These are phyloP conservation scores for Anseranas semipalmata DNA, from an alignment of 2,113 vertebrate species.

Conservation along the genomic window DNA sequence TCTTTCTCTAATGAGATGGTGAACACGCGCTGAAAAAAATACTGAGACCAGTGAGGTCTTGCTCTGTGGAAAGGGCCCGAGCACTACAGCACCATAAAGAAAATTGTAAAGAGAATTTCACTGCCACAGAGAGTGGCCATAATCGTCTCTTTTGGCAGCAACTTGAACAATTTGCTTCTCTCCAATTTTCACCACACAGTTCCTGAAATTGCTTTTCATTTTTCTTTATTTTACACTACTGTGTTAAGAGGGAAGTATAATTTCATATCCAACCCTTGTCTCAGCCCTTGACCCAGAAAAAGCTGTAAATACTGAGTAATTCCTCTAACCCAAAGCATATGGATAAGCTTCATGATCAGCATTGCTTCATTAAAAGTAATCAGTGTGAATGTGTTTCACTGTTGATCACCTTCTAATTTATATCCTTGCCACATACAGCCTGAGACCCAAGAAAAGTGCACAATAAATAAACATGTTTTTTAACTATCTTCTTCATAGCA, in stretches of 20 bases:
- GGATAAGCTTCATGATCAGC: not conserved
- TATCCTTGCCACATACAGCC: not conserved
- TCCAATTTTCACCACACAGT: not conserved
- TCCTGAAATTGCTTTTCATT: conserved; percentile 34
- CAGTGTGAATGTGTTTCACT: not conserved
- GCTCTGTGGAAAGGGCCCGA: not conserved
- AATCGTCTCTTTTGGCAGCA: not conserved
- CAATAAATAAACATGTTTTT: not conserved
- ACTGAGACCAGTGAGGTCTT: not conserved
- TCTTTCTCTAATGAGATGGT: not conserved
- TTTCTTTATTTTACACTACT: not conserved
- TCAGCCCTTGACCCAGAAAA: conserved; percentile 14
- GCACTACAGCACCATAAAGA: not conserved
- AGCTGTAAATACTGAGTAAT: conserved; percentile 10
- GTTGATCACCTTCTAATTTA: not conserved
- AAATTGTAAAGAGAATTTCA: not conserved
- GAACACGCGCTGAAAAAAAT: not conserved
- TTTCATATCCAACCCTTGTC: conserved; percentile 1
- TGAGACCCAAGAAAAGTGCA: not conserved
- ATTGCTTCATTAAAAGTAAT: not conserved
- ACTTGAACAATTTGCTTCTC: not conserved
- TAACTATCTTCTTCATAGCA: not conserved
- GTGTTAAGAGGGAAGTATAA: not conserved
- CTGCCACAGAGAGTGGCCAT: not conserved
- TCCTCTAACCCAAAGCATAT: not conserved